Conservation (phyloP, 2,888 invertebrate species). For the Pseudococcus jackbeardsleyi region DNA sequence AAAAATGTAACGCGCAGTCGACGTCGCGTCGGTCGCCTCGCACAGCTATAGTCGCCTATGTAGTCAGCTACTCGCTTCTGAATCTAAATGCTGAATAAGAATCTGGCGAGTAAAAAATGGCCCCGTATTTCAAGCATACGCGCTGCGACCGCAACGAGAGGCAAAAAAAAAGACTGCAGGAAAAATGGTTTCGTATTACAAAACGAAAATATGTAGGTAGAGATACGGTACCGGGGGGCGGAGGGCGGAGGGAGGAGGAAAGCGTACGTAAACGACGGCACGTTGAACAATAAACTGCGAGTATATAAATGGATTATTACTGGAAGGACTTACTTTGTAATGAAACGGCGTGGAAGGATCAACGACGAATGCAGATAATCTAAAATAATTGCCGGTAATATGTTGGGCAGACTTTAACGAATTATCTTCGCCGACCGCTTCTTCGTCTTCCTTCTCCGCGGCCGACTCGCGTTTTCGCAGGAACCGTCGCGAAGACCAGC, state of each 20-base stretch:
- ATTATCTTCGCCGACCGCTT: conserved; percentile 58
- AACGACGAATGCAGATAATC: conserved; percentile 73
- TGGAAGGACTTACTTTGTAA: conserved; percentile 77
- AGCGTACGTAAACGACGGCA: background rate
- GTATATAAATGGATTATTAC: conserved; percentile 46
- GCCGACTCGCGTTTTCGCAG: conserved; percentile 37
- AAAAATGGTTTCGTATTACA: conserved; percentile 33
- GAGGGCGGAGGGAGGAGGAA: background rate
- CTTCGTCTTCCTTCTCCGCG: conserved; percentile 60
- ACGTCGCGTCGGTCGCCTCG: too few relatives aligned
- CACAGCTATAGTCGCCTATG: background rate
- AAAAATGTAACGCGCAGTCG: too few relatives aligned
- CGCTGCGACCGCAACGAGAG: background rate
- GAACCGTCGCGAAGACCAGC: conserved; percentile 57
- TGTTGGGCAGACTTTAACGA: conserved; percentile 62
- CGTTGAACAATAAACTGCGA: conserved; percentile 28
- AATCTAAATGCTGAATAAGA: conserved; percentile 30
- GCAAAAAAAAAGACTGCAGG: background rate
- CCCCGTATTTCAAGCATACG: background rate
- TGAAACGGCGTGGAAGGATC: conserved; percentile 85
- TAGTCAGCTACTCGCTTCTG: background rate
- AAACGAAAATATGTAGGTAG: background rate
- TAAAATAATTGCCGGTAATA: conserved; percentile 63
- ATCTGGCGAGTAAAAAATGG: background rate
- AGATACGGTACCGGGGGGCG: background rate